Evolutionary conservation across 1,140 invertebrate species (phyloP).

Genomic region (Brachionus calyciflorus): DNA sequence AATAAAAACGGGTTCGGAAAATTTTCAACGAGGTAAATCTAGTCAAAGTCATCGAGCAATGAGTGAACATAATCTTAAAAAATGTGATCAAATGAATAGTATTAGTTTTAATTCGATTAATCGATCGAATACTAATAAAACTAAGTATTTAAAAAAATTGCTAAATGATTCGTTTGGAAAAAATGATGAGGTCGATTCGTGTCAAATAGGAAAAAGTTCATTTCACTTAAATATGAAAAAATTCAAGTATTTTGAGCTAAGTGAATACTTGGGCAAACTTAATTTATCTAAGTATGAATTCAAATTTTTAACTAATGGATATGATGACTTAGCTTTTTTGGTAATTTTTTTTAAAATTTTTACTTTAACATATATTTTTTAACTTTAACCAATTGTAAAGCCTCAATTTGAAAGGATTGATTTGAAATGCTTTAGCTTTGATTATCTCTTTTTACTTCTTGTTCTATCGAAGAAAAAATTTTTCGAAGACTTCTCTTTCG

Average conservation of each 20-base stretch:
- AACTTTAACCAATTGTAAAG: too few species aligned
- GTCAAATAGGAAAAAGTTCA: too few species aligned
- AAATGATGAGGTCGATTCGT: neutral
- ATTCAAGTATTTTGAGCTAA: conserved; percentile 25
- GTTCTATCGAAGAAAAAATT: too few species aligned
- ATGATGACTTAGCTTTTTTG: conserved; percentile 24
- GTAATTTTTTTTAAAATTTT: neutral
- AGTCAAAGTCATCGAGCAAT: neutral
- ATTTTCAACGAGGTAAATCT: neutral
- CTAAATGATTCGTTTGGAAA: neutral
- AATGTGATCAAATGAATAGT: neutral
- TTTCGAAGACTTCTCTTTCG: too few species aligned
- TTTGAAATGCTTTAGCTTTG: too few species aligned
- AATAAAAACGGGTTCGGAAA: neutral
- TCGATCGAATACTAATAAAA: neutral
- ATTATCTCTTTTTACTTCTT: too few species aligned
- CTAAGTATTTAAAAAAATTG: conserved; percentile 8
- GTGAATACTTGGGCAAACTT: conserved; percentile 9
- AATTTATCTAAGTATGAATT: conserved; percentile 40
- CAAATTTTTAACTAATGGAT: conserved; percentile 42
- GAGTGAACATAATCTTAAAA: conserved; percentile 24
- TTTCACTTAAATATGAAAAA: conserved; percentile 44
- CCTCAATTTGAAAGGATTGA: too few species aligned
- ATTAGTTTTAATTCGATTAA: neutral
- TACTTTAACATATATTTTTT: neutral